phyloP scores from a whole-genome alignment of 1,140 invertebrate species.

The Microplitis mediator region DNA sequence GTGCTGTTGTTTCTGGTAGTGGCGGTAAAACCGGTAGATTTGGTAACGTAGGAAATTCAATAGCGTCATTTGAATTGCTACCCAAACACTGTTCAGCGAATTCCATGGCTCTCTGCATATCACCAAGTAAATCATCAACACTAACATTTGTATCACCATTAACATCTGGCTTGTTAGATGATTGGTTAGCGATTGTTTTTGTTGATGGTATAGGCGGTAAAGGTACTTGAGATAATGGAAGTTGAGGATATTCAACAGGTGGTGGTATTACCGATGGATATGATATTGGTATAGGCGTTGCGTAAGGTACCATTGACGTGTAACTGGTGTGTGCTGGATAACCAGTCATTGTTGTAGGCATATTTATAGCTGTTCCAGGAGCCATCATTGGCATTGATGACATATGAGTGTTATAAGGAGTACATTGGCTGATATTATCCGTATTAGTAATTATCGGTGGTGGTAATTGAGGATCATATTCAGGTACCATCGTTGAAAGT shows the following conservation, averaged over 20 bases:
- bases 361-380: conserved; percentile 29
- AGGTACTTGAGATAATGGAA: neutral
- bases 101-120: conserved; percentile 55
- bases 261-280: conserved; percentile 21
- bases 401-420: conserved; percentile 12
- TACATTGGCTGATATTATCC: conserved; percentile 13
- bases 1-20: neutral
- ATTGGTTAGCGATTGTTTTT: neutral
- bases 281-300: neutral
- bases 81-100: conserved; percentile 54
- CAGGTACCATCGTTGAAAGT: conserved; percentile 12
- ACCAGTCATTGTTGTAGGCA: conserved; percentile 27
- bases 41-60: conserved; percentile 30
- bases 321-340: neutral
- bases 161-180: neutral
- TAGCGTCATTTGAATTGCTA: conserved; percentile 33
- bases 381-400: conserved; percentile 10
- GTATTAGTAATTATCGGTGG: conserved; percentile 19
- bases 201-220: conserved; percentile 22
- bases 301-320: neutral
- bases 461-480: neutral
- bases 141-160: neutral
- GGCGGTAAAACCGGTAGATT: conserved; percentile 26
- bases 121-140: conserved; percentile 49
- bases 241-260: conserved; percentile 9